Percentiles rank a stretch among this genome's conserved stretches.
Evolutionary conservation across 2,888 invertebrate genomes (phyloP).

Genomic region (Amphimallon solstitiale): DNA sequence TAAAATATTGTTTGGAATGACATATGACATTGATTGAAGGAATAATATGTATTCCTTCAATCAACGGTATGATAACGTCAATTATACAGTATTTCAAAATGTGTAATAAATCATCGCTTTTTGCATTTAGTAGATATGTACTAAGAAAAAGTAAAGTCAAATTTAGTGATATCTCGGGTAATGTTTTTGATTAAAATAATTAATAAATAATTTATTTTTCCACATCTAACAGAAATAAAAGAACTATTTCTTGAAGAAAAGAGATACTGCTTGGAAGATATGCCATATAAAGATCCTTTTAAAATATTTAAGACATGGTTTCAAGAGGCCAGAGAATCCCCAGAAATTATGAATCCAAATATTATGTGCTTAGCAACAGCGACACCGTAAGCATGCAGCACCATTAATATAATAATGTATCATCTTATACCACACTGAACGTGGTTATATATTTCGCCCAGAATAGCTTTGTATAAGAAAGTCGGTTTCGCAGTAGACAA

Average conservation of each 20-base stretch:
- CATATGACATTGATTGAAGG: too few relatives aligned
- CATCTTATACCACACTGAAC: too few relatives aligned
- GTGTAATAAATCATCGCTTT: background rate
- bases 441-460: too few relatives aligned
- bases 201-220: background rate
- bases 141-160: background rate
- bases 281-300: constrained; percentile 82
- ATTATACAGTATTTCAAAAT: background rate
- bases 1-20: too few relatives aligned
- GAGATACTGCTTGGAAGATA: constrained; percentile 63
- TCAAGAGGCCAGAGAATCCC: constrained; percentile 73
- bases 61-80: too few relatives aligned
- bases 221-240: constrained; percentile 1
- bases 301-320: constrained; percentile 72
- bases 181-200: background rate
- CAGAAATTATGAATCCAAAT: constrained; percentile 83
- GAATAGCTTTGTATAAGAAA: too few relatives aligned
- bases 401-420: background rate
- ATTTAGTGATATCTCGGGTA: constrained; percentile 2
- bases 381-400: constrained; percentile 69
- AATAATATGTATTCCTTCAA: too few relatives aligned
- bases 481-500: too few relatives aligned
- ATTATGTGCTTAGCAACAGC: constrained; percentile 88
- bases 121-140: background rate
- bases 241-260: constrained; percentile 30